Evolutionary conservation across 2,888 invertebrate species (phyloP), one percentile per base, ranked within the genome.

Genomic region (Frankliniella fusca): DNA sequence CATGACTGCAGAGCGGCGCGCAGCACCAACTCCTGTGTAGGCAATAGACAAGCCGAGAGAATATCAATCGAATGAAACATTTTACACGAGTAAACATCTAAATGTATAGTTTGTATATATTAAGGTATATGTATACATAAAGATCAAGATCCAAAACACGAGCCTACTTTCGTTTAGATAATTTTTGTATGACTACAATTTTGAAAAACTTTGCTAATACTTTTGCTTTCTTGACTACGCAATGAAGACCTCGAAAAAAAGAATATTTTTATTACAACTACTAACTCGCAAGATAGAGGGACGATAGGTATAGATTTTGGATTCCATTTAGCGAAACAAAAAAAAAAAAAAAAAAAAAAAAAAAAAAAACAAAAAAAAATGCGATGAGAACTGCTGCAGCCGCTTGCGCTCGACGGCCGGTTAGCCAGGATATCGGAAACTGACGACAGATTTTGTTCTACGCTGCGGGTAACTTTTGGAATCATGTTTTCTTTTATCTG

Each of bases 121-220:
- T 27, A 27, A 23, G 70, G 27, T 76, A 76, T 76, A 76, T 76
- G 70, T 76, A 76, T 76, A 76, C 70, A 76, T 76, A 76, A 76
- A 76, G 54, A 76, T 76, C 27, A 76, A 76, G 70, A 76, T 54
- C 70, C 70, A 76, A 76, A 76, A 76, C 70, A 76, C 70, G 70
- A 76, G 70, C 12, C 70, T 76, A 76, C 70, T 23, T 76, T 76
- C 70, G 27, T 76, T 23, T 76, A 76, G 70, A 76, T 76, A 76
- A 76, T 12, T 76, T 76, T 76, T 76, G 8, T 38, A 76, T 23
- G 70, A 23, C 70, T 76, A 76, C 70, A 76, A 76, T 76, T 76
- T 76, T 27, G 70, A 27, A 76, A 54, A 76, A 23, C 23, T 23
- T 76, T 76, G 12, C 70, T 76, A 76, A 76, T 27, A 23, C 70